Conservation (phyloP, 2,797 vertebrate genomes). For the Champsocephalus gunnari region DNA sequence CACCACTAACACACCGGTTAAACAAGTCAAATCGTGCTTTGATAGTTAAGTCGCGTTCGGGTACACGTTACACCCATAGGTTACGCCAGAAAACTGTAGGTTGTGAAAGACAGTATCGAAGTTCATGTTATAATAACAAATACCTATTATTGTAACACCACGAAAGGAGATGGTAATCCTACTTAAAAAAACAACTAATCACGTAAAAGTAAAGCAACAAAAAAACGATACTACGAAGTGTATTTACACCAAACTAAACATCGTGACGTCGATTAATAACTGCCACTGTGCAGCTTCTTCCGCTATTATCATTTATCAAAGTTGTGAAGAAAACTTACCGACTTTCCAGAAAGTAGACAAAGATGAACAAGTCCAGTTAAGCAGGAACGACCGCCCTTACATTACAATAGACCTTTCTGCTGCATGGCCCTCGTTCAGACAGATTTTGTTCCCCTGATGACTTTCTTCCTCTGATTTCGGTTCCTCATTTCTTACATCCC, state of each 20-base stretch:
- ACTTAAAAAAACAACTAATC: background rate
- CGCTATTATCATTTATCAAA: slow-evolving; percentile 18
- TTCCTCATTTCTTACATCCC: slow-evolving; percentile 68
- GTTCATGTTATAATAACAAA: too few species aligned
- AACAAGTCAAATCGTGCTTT: background rate
- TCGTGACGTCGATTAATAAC: too few species aligned
- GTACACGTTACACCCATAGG: background rate
- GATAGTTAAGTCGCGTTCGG: background rate
- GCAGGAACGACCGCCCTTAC: background rate
- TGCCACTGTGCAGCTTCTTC: slow-evolving; percentile 46
- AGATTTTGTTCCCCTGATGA: slow-evolving; percentile 32
- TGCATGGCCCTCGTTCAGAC: too few species aligned
- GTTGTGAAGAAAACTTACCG: slow-evolving; percentile 22
- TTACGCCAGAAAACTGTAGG: background rate
- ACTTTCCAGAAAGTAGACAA: background rate
- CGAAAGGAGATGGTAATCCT: too few species aligned
- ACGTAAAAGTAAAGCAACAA: too few species aligned
- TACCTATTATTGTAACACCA: too few species aligned
- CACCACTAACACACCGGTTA: background rate
- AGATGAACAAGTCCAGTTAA: background rate
- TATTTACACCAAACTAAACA: background rate
- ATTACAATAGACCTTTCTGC: too few species aligned
- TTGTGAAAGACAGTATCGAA: too few species aligned
- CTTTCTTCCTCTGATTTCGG: slow-evolving; percentile 61
- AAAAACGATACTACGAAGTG: too few species aligned